Conservation (phyloP, 2,113 vertebrate species). For the Podocnemis expansa region DNA sequence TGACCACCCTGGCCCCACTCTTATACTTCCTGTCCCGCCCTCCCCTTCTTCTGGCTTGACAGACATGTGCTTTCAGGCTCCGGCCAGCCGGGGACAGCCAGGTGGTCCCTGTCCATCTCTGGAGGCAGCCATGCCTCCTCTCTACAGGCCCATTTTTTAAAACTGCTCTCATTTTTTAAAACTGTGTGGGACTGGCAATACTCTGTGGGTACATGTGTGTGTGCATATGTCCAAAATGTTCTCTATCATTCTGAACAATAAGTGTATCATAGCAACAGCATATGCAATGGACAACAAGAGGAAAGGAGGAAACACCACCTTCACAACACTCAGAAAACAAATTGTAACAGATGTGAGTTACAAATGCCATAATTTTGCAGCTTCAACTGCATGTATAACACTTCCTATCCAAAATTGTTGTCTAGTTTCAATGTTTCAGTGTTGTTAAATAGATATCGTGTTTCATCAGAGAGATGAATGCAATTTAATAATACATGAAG, state of each 20-base stretch:
- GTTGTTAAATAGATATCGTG: not conserved
- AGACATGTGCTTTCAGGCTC: too few species aligned
- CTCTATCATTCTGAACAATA: not conserved
- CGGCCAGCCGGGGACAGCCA: too few species aligned
- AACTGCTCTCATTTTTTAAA: not conserved
- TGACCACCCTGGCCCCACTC: too few species aligned
- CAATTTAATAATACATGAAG: not conserved
- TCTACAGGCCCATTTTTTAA: too few species aligned
- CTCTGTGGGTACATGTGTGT: not conserved
- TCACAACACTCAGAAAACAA: not conserved
- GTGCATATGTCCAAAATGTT: rapidly evolving
- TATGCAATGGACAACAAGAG: not conserved
- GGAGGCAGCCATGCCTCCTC: too few species aligned
- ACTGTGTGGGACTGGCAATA: not conserved
- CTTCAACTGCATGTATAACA: not conserved
- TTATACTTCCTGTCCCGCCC: too few species aligned
- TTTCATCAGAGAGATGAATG: not conserved
- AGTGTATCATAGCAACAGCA: not conserved
- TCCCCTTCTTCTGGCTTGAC: too few species aligned
- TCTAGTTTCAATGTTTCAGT: not conserved
- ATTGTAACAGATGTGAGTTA: not conserved
- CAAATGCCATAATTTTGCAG: not conserved
- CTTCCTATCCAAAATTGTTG: not conserved
- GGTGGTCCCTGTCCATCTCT: too few species aligned
- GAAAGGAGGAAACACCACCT: not conserved